Evolutionary conservation across 2,797 vertebrate species (phyloP), one percentile per base, ranked within the genome.

Genomic region (Microhierax caerulescens): DNA sequence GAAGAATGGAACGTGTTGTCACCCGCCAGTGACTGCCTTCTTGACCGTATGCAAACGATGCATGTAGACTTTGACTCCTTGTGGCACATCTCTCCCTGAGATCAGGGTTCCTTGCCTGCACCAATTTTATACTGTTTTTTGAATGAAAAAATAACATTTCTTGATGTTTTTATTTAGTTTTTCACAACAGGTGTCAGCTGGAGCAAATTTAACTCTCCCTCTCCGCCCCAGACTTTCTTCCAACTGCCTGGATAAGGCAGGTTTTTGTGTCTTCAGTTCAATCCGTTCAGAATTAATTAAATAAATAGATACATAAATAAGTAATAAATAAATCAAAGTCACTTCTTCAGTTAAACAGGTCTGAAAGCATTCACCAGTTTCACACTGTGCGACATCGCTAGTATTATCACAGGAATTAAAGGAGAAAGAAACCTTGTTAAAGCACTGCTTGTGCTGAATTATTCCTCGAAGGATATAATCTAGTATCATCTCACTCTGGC

Each of bases 351-450:
- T 74, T 93, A 83, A 95, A 87, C n/a, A 82, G 28, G 36, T 28
- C 77, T 47, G 74, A 93, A 82, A 89, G 32, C 45, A 85, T 57
- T 89, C 68, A 93, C 85, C 67, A 47, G 0, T 86, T 93, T 93
- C 88, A 88, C 93, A 43, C 70, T 87, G 68, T 60, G 80, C 70
- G 88, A 85, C 7, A 10, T 64, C 53, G 77, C 19, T 87, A 77
- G 87, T 22, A 34, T 39, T 87, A 94, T 91, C 74, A 72, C 56
- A 80, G 30, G 83, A 96, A 94, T 85, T 89, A 93, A 80, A 91
- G 64, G 64, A 87, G 51, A 85, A 88, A 88, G 43, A 85, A 87
- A 85, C 32, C 41, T 70, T 76, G 56, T 92, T 79, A 88, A 53
- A 88, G 30, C 30, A 43, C 48, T 80, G 72, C 30, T 76, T 72